Conservation (phyloP, 2,797 vertebrate genomes). For the Peromyscus aztecus region DNA sequence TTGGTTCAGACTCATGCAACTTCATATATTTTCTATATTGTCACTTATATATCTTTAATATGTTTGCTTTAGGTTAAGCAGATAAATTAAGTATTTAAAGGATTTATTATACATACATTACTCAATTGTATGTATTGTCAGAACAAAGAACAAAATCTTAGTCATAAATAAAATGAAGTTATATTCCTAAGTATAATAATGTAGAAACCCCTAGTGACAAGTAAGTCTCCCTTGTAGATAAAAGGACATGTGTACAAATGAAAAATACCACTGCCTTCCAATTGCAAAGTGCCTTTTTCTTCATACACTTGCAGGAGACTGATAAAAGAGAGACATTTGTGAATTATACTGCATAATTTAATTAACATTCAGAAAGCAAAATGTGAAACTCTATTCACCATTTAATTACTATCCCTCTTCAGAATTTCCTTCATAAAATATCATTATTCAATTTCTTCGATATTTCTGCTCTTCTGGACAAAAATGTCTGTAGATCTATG, state of each 20-base stretch:
- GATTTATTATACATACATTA: neutral
- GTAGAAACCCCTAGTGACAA: neutral
- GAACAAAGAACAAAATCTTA: neutral
- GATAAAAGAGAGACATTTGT: neutral
- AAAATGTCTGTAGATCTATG: conserved; percentile 74
- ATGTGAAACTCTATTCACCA: neutral
- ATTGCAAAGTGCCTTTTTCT: neutral
- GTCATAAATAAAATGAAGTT: neutral
- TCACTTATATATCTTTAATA: neutral
- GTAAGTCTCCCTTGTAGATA: neutral
- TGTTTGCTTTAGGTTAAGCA: neutral
- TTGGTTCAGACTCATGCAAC: neutral
- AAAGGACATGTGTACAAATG: neutral
- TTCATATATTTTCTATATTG: neutral
- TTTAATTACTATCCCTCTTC: neutral
- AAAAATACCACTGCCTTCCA: neutral
- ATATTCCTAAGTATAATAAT: neutral
- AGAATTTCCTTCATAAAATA: neutral
- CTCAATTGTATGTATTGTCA: neutral
- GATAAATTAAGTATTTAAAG: neutral
- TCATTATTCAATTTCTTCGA: neutral
- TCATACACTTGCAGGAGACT: neutral
- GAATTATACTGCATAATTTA: neutral
- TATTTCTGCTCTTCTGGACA: conserved; percentile 60
- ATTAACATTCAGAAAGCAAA: neutral